phyloP scores from a whole-genome alignment of 1,140 invertebrate genomes.

The Drosophila nannoptera region DNA sequence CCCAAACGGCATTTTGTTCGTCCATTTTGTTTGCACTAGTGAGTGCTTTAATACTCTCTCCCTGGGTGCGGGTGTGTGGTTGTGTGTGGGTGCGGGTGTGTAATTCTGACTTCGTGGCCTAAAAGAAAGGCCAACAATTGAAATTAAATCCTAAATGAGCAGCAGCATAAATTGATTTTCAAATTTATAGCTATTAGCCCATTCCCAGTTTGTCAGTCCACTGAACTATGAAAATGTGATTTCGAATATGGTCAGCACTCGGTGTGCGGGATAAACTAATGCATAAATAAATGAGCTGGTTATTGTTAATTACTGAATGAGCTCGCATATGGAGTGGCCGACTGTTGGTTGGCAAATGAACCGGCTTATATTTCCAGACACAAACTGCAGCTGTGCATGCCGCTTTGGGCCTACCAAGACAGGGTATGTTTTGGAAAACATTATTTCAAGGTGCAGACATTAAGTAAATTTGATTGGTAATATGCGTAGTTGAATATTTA shows the following conservation, averaged over 20 bases:
- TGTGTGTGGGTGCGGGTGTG: not conserved
- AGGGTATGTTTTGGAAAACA: too few relatives aligned
- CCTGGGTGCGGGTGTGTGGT: not conserved
- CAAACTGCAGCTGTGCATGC: too few relatives aligned
- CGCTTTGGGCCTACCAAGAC: too few relatives aligned
- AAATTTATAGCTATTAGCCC: constrained; percentile 37
- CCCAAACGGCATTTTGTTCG: constrained; percentile 46
- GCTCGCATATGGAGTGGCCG: not conserved
- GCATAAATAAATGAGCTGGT: constrained; percentile 22
- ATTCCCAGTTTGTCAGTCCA: constrained; percentile 12
- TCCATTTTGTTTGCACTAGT: constrained; percentile 19
- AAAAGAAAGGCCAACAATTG: constrained; percentile 12
- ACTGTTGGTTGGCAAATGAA: not conserved
- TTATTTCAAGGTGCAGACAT: too few relatives aligned
- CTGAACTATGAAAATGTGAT: constrained; percentile 34
- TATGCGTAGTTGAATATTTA: too few relatives aligned
- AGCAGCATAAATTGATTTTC: constrained; percentile 48
- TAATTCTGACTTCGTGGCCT: not conserved
- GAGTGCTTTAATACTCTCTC: not conserved
- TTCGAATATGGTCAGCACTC: constrained; percentile 3
- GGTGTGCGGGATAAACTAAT: constrained; percentile 11
- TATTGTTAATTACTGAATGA: not conserved
- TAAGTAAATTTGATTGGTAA: too few relatives aligned
- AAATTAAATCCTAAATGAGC: constrained; percentile 37
- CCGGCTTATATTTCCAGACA: too few relatives aligned